Evolutionary conservation across 92 coral and sea anemone genomes (phyloP).

Genomic region (Virgularia gustaviana): DNA sequence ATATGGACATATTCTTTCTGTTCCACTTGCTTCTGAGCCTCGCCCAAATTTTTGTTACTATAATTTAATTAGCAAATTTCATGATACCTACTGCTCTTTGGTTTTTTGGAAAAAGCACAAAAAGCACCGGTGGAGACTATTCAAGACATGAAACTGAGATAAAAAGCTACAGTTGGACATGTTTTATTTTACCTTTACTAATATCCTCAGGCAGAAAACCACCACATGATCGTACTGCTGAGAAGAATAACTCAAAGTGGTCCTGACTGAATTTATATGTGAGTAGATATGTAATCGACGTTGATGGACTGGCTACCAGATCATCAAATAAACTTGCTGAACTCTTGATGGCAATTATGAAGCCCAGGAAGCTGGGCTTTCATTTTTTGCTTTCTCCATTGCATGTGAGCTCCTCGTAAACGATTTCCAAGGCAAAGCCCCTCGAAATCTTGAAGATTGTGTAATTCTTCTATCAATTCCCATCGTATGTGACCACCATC

Average conservation of each 20-base stretch:
- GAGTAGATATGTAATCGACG: slow-evolving; percentile 1
- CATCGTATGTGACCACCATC: slow-evolving; percentile 13
- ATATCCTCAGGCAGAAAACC: too few species aligned
- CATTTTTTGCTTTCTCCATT: slow-evolving; percentile 28
- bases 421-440: slow-evolving; percentile 22
- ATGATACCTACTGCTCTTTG: too few species aligned
- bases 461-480: neutral
- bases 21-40: too few species aligned
- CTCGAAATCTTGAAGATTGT: neutral
- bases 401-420: slow-evolving; percentile 15
- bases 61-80: too few species aligned
- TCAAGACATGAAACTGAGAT: too few species aligned
- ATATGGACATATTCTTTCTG: too few species aligned
- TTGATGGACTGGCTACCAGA: neutral
- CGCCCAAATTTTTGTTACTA: too few species aligned
- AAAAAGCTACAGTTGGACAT: too few species aligned
- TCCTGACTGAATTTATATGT: slow-evolving; percentile 21
- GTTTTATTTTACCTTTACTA: too few species aligned
- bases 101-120: too few species aligned
- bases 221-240: slow-evolving; percentile 11
- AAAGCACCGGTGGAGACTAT: too few species aligned
- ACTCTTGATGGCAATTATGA: slow-evolving; percentile 2
- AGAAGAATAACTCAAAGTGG: slow-evolving; percentile 14
- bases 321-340: neutral
- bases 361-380: slow-evolving; percentile 13